Base-by-base conservation (phyloP, 1,140 invertebrate genomes). In the Solen grandis region DNA sequence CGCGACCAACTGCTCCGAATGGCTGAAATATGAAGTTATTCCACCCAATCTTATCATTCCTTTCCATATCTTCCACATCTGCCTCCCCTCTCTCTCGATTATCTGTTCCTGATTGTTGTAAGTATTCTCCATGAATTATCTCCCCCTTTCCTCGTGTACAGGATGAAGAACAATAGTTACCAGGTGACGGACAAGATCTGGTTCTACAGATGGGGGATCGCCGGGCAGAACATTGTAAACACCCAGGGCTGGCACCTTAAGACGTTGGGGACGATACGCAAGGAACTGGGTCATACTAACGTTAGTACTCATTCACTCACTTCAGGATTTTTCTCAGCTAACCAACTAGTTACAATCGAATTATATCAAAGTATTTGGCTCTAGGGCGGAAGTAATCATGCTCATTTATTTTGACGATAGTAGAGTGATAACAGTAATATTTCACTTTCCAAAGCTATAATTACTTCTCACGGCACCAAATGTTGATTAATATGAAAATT, bases 251-350 rank as follows among this genome's bases (percentile, higher is more conserved):
- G 65, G 65, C 2, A 46, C 5, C n/a, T 68, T 10, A 68, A 68
- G 50, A 68, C 65, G 4, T 52, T 68, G 19, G 36, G 16, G 19
- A 50, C 38, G 36, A 68, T 68, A 50, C n/a, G 36, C 41, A 41
- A 50, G 16, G 65, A 68, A 68, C 5, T 68, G 5, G 65, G 65
- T n/a, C 65, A 68, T 36, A 68, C 65, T 36, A 68, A 68, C 36
- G 65, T 68, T 46, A 46, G 65, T 65, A 31, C n/a, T n/a, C n/a
- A n/a, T n/a, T n/a, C n/a, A n/a, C n/a, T n/a, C n/a, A n/a, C n/a
- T n/a, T n/a, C n/a, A n/a, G n/a, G n/a, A n/a, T n/a, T n/a, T n/a
- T n/a, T n/a, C n/a, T n/a, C n/a, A n/a, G n/a, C n/a, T n/a, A n/a
- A n/a, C n/a, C n/a, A n/a, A n/a, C n/a, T n/a, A n/a, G n/a, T n/a